Evolutionary conservation across 2,888 invertebrate genomes (phyloP).

Genomic region (Limenitis arthemis): DNA sequence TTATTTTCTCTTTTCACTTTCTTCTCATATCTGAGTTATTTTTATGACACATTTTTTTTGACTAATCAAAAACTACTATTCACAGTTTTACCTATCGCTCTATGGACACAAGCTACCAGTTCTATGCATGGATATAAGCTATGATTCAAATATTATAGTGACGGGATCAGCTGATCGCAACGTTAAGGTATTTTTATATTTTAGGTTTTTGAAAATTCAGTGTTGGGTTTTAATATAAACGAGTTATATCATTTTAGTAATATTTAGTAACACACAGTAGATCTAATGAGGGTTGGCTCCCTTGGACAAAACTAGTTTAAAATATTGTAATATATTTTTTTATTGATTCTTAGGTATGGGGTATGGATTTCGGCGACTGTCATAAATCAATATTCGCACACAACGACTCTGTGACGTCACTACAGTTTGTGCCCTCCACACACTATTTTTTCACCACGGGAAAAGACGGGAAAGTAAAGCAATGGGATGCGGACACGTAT

Average conservation of each 20-base stretch:
- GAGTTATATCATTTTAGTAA: too few relatives aligned
- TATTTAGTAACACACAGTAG: too few relatives aligned
- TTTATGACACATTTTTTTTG: too few relatives aligned
- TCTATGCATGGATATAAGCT: conserved; percentile 92
- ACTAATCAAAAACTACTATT: neutral
- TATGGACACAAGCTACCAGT: conserved; percentile 98
- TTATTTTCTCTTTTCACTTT: too few relatives aligned
- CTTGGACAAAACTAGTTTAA: too few relatives aligned
- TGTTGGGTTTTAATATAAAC: too few relatives aligned
- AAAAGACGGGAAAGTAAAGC: conserved; percentile 94
- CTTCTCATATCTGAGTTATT: too few relatives aligned
- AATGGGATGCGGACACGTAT: conserved; percentile 97
- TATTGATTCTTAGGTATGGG: conserved; percentile 79
- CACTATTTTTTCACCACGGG: conserved; percentile 95
- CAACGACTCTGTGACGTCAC: conserved; percentile 92
- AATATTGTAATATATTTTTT: too few relatives aligned
- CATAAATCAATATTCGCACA: conserved; percentile 96
- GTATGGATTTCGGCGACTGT: conserved; percentile 98
- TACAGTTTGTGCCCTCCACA: conserved; percentile 91
- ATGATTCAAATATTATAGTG: conserved; percentile 87
- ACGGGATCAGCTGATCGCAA: conserved; percentile 97
- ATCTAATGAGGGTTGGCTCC: too few relatives aligned
- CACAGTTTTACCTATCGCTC: conserved; percentile 90
- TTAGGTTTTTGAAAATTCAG: too few relatives aligned
- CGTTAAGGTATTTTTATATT: conserved; percentile 72